These are phyloP conservation scores for Mongoloraphidia duomilia DNA, from an alignment of 2,888 invertebrate genomes.

Conservation along the genomic window DNA sequence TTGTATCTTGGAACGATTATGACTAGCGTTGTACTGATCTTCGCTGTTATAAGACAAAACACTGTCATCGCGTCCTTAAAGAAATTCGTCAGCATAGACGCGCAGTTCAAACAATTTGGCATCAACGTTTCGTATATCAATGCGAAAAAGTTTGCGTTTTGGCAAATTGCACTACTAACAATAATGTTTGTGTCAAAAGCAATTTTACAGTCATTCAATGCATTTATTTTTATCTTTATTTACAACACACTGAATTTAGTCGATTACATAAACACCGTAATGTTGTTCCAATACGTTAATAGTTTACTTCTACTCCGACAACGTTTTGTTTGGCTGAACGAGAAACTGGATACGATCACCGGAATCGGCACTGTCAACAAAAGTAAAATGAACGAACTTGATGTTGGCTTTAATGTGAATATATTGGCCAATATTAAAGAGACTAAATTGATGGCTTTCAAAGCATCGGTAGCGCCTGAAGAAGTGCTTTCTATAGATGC, in stretches of 20 bases:
- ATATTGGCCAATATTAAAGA: too few species aligned
- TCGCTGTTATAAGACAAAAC: conserved; percentile 13
- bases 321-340: conserved; percentile 16
- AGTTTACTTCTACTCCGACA: conserved; percentile 14
- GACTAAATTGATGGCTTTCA: too few species aligned
- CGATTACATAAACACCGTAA: conserved; percentile 17
- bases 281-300: conserved; percentile 17
- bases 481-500: too few species aligned
- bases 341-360: conserved; percentile 7
- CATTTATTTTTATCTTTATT: conserved; percentile 9
- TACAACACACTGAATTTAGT: conserved; percentile 16
- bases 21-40: conserved; percentile 12
- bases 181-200: conserved; percentile 12
- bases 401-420: too few species aligned
- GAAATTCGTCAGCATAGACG: conserved; percentile 10
- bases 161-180: conserved; percentile 12
- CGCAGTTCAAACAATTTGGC: conserved; percentile 7
- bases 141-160: conserved; percentile 12
- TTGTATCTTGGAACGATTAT: conserved; percentile 14
- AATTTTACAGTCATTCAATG: conserved; percentile 12
- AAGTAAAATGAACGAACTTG: too few species aligned
- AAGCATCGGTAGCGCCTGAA: too few species aligned
- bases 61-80: conserved; percentile 11
- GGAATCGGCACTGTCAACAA: too few species aligned
- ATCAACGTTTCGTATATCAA: conserved; percentile 13